Evolutionary conservation across 2,888 invertebrate species (phyloP), one percentile per base, ranked within the genome.

Genomic region (Pedicia rivosa): DNA sequence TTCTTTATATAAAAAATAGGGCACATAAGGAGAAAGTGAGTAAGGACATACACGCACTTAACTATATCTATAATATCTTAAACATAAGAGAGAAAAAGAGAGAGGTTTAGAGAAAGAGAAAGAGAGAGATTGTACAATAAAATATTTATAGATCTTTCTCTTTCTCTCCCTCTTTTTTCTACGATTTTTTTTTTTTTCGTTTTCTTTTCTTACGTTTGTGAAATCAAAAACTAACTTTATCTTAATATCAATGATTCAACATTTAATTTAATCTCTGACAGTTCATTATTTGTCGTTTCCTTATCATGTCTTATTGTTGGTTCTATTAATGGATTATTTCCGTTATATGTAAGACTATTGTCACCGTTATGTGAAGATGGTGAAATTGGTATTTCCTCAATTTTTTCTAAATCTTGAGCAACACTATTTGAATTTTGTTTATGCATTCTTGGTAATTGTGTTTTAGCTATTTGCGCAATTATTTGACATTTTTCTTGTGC

Each of bases 341-440:
- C 20, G 3, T 20, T 13, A 32, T 20, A 20, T 13, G 19, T 13
- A 12, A 13, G 19, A 5, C 19, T 20, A 22, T 13, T 32, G 4
- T 32, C 32, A 7, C 20, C 32, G 8, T 20, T 6, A 13, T 32
- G 32, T 5, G 60, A 56, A 15, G 57, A 55, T 6, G 67, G 66
- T 14, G 67, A 66, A 26, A 68, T 53, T 12, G 73, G 70, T 30
- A 73, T 66, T 51, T 77, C 77, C 55, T 76, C 76, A 46, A 77
- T 78, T 52, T 74, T 69, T 51, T 76, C 76, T 47, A 76, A 56
- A 55, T 77, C 77, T 49, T 69, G 68, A 1, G 73, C 72, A 15
- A 76, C 73, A 14, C 76, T 76, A 4, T 70, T 70, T 14, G 76
- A 77, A 52, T 75, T 75, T 50, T 76, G 76, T 48, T 75, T 77